Percentiles rank a stretch among this genome's conserved stretches.
These are phyloP conservation scores for Lophura nycthemera DNA, from an alignment of 2,113 vertebrate genomes.

Conservation along the genomic window DNA sequence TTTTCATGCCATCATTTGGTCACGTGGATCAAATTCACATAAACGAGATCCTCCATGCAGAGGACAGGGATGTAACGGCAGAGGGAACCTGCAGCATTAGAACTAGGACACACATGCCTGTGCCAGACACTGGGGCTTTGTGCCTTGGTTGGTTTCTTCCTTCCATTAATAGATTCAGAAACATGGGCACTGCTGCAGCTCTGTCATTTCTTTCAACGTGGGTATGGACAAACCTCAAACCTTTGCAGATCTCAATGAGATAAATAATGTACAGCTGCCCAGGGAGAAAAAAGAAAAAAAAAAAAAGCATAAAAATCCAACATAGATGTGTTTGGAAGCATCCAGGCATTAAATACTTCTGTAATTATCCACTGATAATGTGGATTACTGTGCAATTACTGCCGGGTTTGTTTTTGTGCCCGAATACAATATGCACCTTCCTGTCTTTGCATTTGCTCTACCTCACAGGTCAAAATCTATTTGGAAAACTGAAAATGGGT, in stretches of 20 bases:
- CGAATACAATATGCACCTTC: no score
- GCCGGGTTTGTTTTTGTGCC: neutral
- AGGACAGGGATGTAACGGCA: neutral
- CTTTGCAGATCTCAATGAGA: neutral
- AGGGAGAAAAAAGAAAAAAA: no score
- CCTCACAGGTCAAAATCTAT: neutral
- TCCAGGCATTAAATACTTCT: neutral
- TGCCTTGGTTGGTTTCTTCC: neutral
- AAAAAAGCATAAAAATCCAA: neutral
- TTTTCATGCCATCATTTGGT: neutral
- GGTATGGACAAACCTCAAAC: neutral
- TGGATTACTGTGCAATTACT: neutral
- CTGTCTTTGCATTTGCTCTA: neutral
- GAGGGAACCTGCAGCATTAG: conserved; percentile 5
- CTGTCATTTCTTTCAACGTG: neutral
- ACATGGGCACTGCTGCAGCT: neutral
- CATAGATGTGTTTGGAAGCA: neutral
- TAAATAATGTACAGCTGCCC: neutral
- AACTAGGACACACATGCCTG: neutral
- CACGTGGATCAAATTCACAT: neutral
- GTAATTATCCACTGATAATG: neutral
- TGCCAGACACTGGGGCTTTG: neutral
- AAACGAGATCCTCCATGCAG: neutral
- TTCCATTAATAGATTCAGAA: neutral
- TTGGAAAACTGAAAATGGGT: neutral